Evolutionary conservation across 2,888 invertebrate genomes (phyloP).

Genomic region (Ditula angustiorana): DNA sequence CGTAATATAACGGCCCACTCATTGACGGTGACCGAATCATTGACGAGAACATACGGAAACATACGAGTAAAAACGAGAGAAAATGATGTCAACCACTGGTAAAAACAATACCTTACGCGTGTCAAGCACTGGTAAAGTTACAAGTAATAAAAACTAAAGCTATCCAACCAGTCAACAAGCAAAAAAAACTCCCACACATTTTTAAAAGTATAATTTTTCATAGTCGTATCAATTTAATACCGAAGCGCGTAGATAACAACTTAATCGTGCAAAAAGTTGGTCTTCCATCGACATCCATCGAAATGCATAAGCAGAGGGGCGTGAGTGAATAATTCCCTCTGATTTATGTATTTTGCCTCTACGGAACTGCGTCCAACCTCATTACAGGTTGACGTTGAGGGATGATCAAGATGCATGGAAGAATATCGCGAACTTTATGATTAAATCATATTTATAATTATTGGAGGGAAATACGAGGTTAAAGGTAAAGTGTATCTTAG

Average conservation of each 20-base stretch:
- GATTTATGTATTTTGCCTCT: conserved; percentile 69
- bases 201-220: conserved; percentile 1
- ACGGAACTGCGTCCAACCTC: conserved; percentile 68
- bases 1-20: no score
- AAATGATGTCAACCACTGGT: no score
- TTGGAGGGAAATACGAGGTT: conserved; percentile 9
- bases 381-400: conserved; percentile 78
- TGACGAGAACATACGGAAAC: no score
- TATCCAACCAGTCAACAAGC: background rate
- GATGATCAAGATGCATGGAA: conserved; percentile 69
- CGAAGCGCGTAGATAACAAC: conserved; percentile 32
- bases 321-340: conserved; percentile 73
- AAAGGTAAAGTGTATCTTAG: background rate
- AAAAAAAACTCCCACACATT: background rate
- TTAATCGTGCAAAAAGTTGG: conserved; percentile 39
- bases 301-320: conserved; percentile 63
- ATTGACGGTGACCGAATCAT: no score
- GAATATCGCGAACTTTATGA: conserved; percentile 74
- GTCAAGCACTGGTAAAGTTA: no score
- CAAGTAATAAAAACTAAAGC: background rate
- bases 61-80: no score
- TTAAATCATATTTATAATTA: conserved; percentile 55
- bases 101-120: no score
- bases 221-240: conserved; percentile 23
- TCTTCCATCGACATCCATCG: conserved; percentile 57